Evolutionary conservation across 2,888 invertebrate species (phyloP).

Genomic region (Aethes cnicana): DNA sequence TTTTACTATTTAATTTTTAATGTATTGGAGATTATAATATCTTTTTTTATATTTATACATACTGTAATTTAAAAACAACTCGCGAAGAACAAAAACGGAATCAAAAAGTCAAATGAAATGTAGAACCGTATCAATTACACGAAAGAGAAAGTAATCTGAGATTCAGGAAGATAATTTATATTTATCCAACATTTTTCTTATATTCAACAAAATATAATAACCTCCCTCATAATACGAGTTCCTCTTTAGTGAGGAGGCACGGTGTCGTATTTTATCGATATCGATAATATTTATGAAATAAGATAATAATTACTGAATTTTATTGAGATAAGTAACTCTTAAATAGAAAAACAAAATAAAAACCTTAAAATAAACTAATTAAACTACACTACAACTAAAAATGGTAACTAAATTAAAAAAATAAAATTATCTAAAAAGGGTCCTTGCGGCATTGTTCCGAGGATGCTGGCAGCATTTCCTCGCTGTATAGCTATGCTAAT

Average conservation of each 20-base stretch:
- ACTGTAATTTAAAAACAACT: not conserved
- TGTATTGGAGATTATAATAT: no score
- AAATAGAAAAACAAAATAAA: no score
- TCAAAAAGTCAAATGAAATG: not conserved
- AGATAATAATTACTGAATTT: not conserved
- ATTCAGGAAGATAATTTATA: conserved; percentile 15
- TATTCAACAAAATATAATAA: conserved; percentile 20
- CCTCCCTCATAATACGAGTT: conserved; percentile 19
- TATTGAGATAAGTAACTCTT: no score
- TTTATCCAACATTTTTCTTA: conserved; percentile 24
- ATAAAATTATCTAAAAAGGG: no score
- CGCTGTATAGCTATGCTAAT: no score
- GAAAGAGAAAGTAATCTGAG: conserved; percentile 23
- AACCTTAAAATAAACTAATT: no score
- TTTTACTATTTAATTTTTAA: no score
- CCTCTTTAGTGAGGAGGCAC: not conserved
- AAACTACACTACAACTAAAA: no score
- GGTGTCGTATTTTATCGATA: not conserved
- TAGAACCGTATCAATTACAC: conserved; percentile 18
- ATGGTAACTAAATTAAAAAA: no score
- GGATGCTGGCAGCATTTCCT: no score
- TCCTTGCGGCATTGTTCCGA: no score
- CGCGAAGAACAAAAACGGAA: not conserved
- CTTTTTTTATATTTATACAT: no score
- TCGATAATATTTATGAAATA: not conserved